Evolutionary conservation across 2,113 vertebrate species (phyloP).

Genomic region (Scolopax mira): DNA sequence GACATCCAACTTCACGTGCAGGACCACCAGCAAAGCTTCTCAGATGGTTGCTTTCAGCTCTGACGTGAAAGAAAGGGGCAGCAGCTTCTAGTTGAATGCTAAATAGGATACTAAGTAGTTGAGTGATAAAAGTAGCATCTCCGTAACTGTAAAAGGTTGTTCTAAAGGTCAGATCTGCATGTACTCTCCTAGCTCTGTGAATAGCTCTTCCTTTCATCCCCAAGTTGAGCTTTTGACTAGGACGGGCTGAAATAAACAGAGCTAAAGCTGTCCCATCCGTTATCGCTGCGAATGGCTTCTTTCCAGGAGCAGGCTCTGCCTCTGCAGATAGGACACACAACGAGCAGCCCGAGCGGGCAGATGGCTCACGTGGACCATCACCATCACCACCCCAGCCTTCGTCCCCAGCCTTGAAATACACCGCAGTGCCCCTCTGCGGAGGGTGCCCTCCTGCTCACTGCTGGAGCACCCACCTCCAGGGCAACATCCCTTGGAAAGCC

Average conservation of each 20-base stretch:
- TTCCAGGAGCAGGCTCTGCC: slow-evolving; percentile 22
- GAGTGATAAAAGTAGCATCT: background rate
- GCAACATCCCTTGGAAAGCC: background rate
- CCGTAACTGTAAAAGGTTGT: background rate
- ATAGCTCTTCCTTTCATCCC: background rate
- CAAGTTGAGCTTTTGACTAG: background rate
- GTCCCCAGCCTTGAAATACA: background rate
- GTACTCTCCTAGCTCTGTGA: background rate
- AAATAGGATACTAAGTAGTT: background rate
- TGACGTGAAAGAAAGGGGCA: background rate
- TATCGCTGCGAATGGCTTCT: background rate
- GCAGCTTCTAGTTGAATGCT: background rate
- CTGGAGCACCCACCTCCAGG: background rate
- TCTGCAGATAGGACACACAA: background rate
- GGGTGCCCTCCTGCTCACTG: rapidly evolving
- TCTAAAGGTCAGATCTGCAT: slow-evolving; percentile 24
- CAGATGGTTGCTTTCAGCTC: background rate
- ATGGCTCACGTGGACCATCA: slow-evolving; percentile 2
- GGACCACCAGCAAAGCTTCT: background rate
- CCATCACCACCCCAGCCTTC: background rate
- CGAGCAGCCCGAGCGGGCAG: background rate
- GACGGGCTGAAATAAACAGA: background rate
- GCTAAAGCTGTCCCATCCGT: background rate
- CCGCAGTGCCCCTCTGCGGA: slow-evolving; percentile 24
- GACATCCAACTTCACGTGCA: background rate